Evolutionary conservation across 2,797 vertebrate genomes (phyloP).

Genomic region (Arrhamphus sclerolepis): DNA sequence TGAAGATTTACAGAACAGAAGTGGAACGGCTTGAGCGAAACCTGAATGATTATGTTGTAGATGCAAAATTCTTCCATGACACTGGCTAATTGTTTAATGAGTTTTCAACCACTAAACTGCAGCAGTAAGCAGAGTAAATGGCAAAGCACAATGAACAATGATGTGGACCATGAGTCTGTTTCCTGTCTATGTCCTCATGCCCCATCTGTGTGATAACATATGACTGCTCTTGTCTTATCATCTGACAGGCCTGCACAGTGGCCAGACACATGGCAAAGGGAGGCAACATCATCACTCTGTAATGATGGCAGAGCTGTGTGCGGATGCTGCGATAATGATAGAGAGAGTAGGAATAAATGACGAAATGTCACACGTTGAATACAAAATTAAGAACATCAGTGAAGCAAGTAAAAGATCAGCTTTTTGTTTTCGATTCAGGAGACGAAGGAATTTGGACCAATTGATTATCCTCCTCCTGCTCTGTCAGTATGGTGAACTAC

Average conservation of each 20-base stretch:
- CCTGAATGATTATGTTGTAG: slow-evolving; percentile 14
- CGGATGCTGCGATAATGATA: not conserved
- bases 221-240: slow-evolving; percentile 76
- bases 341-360: slow-evolving; percentile 2
- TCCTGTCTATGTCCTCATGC: slow-evolving; percentile 59
- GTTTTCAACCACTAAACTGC: slow-evolving; percentile 55
- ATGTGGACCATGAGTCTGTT: slow-evolving; percentile 61
- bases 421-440: not conserved
- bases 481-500: slow-evolving; percentile 29
- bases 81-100: slow-evolving; percentile 39
- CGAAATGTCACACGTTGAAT: slow-evolving; percentile 7
- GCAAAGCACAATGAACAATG: slow-evolving; percentile 70
- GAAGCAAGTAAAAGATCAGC: slow-evolving; percentile 1
- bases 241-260: slow-evolving; percentile 64
- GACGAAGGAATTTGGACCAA: slow-evolving; percentile 12
- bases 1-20: slow-evolving; percentile 3
- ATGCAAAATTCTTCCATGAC: slow-evolving; percentile 34
- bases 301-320: slow-evolving; percentile 2
- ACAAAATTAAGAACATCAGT: not conserved
- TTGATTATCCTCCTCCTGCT: slow-evolving; percentile 23
- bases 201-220: slow-evolving; percentile 60
- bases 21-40: slow-evolving; percentile 1
- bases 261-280: slow-evolving; percentile 44
- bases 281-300: slow-evolving; percentile 33
- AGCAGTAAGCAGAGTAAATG: slow-evolving; percentile 61